These are phyloP conservation scores for Ceratoteleas bidentatus DNA, from an alignment of 1,140 invertebrate species.

Conservation along the genomic window DNA sequence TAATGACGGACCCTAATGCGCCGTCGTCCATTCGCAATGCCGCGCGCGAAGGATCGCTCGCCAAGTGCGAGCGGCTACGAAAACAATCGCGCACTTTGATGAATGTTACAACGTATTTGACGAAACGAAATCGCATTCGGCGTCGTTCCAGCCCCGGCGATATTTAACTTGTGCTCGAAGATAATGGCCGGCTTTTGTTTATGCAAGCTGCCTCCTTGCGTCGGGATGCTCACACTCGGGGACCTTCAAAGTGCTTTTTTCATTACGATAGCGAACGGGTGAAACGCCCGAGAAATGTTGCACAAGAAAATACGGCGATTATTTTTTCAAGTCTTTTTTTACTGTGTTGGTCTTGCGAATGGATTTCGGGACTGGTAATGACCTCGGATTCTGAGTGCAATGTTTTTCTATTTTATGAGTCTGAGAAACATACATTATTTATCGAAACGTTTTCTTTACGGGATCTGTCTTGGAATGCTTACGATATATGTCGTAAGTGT, in stretches of 20 bases:
- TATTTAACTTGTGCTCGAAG: slow-evolving; percentile 41
- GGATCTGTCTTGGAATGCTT: too few species aligned
- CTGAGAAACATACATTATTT: too few species aligned
- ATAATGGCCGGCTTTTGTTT: slow-evolving; percentile 45
- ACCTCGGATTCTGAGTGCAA: too few species aligned
- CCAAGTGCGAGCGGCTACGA: slow-evolving; percentile 32
- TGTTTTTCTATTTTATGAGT: too few species aligned
- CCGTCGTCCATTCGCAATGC: slow-evolving; percentile 46
- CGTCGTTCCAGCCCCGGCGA: slow-evolving; percentile 25
- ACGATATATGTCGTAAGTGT: too few species aligned
- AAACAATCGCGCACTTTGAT: slow-evolving; percentile 55
- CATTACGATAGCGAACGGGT: too few species aligned
- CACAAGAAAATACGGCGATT: too few species aligned
- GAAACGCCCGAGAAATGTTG: too few species aligned
- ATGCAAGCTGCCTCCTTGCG: slow-evolving; percentile 13
- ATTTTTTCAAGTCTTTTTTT: too few species aligned
- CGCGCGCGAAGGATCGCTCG: slow-evolving; percentile 21
- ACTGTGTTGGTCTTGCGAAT: too few species aligned
- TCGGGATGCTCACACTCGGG: slow-evolving; percentile 10
- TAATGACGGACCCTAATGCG: slow-evolving; percentile 45
- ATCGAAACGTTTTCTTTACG: too few species aligned
- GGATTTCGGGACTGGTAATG: too few species aligned
- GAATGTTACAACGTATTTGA: slow-evolving; percentile 59
- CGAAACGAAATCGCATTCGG: slow-evolving; percentile 36
- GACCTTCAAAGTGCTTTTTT: background rate